Evolutionary conservation across 2,888 invertebrate genomes (phyloP).

Genomic region (Drosophila pseudotakahashii): DNA sequence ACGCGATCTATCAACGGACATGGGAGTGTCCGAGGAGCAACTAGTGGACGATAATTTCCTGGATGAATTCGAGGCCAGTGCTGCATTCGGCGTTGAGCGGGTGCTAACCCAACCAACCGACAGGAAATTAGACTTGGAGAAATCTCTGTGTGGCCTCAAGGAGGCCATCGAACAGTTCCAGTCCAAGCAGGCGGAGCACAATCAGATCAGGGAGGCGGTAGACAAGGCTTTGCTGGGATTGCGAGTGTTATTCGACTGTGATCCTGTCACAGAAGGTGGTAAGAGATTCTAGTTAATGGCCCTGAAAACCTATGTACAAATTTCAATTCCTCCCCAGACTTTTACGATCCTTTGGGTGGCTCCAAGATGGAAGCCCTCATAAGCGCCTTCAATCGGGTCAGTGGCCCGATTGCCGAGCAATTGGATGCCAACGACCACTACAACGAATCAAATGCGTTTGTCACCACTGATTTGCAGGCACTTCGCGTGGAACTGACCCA

Average conservation of each 20-base stretch:
- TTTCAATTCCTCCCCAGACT: not conserved
- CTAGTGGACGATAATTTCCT: slow-evolving; percentile 66
- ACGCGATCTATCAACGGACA: slow-evolving; percentile 54
- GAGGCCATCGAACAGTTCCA: slow-evolving; percentile 77
- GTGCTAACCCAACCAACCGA: slow-evolving; percentile 45
- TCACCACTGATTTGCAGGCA: slow-evolving; percentile 62
- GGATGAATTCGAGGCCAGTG: slow-evolving; percentile 60
- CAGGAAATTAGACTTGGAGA: slow-evolving; percentile 47
- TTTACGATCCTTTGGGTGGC: slow-evolving; percentile 35
- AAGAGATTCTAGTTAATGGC: slow-evolving; percentile 3
- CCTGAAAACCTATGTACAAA: not conserved
- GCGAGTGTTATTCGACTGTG: slow-evolving; percentile 43
- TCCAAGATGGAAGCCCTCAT: slow-evolving; percentile 67
- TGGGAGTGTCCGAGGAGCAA: slow-evolving; percentile 31
- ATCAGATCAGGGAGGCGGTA: slow-evolving; percentile 70
- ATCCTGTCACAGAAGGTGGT: slow-evolving; percentile 3
- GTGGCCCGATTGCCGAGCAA: slow-evolving; percentile 70
- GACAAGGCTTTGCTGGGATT: slow-evolving; percentile 60
- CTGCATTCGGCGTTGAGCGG: slow-evolving; percentile 52
- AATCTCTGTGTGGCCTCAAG: slow-evolving; percentile 60
- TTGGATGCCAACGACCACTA: slow-evolving; percentile 69
- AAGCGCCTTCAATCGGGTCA: slow-evolving; percentile 68
- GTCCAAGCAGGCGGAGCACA: slow-evolving; percentile 64
- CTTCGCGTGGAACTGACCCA: slow-evolving; percentile 70
- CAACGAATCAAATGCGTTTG: slow-evolving; percentile 68